Conservation (phyloP, 2,888 invertebrate genomes). For the Polyommatus iphigenia region DNA sequence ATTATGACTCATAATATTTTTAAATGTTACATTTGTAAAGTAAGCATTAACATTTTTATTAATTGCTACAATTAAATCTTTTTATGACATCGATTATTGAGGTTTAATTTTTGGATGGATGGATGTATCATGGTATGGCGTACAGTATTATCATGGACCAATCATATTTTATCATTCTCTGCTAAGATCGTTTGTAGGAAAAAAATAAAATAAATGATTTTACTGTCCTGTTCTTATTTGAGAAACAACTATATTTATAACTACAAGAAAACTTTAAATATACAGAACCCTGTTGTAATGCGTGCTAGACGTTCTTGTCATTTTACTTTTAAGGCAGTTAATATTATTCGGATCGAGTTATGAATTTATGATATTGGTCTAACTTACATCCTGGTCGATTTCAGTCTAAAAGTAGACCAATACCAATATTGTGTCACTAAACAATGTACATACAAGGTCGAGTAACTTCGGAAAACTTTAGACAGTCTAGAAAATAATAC, state of each 20-base stretch:
- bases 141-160: too few relatives aligned
- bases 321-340: not conserved
- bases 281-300: not conserved
- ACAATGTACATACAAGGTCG: not conserved
- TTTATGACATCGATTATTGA: not conserved
- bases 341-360: not conserved
- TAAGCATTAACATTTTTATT: not conserved
- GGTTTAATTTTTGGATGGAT: not conserved
- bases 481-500: not conserved
- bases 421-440: too few relatives aligned
- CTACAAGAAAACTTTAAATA: not conserved
- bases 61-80: not conserved
- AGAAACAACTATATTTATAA: too few relatives aligned
- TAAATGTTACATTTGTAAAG: not conserved
- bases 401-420: not conserved
- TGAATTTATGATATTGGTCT: not conserved
- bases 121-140: too few relatives aligned
- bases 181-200: too few relatives aligned
- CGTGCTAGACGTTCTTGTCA: not conserved
- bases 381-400: not conserved
- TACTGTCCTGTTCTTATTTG: too few relatives aligned
- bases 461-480: not conserved
- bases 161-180: too few relatives aligned
- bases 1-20: not conserved
- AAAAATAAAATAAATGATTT: too few relatives aligned